Percentiles rank a stretch among this genome's conserved stretches.
phyloP scores from a whole-genome alignment of 2,888 invertebrate genomes.

The Diarsia dahlii region DNA sequence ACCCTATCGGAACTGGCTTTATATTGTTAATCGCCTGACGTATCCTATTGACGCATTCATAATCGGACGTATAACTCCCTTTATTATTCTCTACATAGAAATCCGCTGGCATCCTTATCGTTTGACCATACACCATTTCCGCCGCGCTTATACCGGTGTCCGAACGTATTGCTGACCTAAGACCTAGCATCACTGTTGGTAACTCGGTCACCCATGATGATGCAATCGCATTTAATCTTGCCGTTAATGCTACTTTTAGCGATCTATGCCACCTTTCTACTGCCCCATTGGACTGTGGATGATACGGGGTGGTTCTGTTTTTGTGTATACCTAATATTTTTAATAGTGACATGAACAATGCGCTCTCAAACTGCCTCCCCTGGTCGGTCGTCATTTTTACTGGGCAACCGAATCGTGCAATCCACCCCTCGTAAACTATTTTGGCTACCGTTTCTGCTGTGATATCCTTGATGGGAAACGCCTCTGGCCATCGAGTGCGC shows the following conservation, averaged over 20 bases:
- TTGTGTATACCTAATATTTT: constrained; percentile 10
- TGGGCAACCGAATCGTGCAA: constrained; percentile 1
- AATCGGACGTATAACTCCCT: background rate
- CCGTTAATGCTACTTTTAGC: constrained; percentile 11
- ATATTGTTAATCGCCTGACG: background rate
- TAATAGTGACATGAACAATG: constrained; percentile 2
- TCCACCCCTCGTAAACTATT: constrained; percentile 9
- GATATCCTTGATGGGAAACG: constrained; percentile 14
- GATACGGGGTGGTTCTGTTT: constrained; percentile 12
- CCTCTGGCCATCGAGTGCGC: constrained; percentile 14
- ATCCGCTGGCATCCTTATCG: constrained; percentile 10
- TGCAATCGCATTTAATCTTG: background rate
- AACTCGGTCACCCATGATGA: constrained; percentile 13
- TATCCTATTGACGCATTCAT: background rate
- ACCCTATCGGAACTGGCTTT: background rate
- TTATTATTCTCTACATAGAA: background rate
- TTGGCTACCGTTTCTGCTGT: constrained; percentile 17
- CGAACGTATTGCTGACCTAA: background rate
- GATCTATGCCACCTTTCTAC: constrained; percentile 6
- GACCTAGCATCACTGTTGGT: constrained; percentile 6
- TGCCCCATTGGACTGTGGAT: background rate
- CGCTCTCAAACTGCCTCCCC: constrained; percentile 8
- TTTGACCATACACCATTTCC: background rate
- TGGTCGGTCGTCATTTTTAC: constrained; percentile 1
- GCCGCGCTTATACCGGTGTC: background rate